A percentile compares a stretch with the other conserved stretches of the same genome.
Evolutionary conservation across 2,888 invertebrate genomes (phyloP).

Genomic region (Chymomyza caudatula): DNA sequence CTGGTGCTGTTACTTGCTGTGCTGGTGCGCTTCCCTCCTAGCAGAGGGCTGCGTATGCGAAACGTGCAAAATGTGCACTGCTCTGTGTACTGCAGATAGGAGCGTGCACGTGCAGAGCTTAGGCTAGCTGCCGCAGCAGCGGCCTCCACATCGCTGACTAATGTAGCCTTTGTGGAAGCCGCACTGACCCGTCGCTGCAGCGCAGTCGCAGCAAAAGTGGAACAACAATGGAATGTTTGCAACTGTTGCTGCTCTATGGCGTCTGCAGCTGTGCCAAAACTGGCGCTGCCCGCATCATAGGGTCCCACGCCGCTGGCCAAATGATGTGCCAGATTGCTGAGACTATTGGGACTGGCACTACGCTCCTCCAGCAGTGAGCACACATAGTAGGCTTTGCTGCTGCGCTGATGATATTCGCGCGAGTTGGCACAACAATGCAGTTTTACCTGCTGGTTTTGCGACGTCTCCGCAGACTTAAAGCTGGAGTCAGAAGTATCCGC

Average conservation of each 20-base stretch:
- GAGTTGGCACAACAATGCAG: slow-evolving; percentile 79
- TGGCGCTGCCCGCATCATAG: slow-evolving; percentile 16
- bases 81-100: slow-evolving; percentile 76
- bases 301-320: slow-evolving; percentile 14
- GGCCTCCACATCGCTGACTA: slow-evolving; percentile 63
- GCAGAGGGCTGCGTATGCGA: slow-evolving; percentile 72
- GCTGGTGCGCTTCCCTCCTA: slow-evolving; percentile 43
- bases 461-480: neutral
- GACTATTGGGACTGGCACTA: slow-evolving; percentile 46
- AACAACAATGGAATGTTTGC: slow-evolving; percentile 78
- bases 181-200: slow-evolving; percentile 69
- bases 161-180: slow-evolving; percentile 65
- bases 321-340: slow-evolving; percentile 54
- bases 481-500: slow-evolving; percentile 25
- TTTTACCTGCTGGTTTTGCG: slow-evolving; percentile 26
- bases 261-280: slow-evolving; percentile 7
- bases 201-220: slow-evolving; percentile 74
- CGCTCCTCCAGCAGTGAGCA: slow-evolving; percentile 80
- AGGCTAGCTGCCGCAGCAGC: slow-evolving; percentile 31
- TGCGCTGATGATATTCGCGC: slow-evolving; percentile 75
- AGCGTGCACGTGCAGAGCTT: slow-evolving; percentile 35
- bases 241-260: slow-evolving; percentile 18
- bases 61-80: slow-evolving; percentile 78
- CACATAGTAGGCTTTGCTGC: slow-evolving; percentile 77
- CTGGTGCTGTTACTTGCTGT: slow-evolving; percentile 44